These are phyloP conservation scores for Morinoia aosen DNA, from an alignment of 2,888 invertebrate species.

Conservation along the genomic window DNA sequence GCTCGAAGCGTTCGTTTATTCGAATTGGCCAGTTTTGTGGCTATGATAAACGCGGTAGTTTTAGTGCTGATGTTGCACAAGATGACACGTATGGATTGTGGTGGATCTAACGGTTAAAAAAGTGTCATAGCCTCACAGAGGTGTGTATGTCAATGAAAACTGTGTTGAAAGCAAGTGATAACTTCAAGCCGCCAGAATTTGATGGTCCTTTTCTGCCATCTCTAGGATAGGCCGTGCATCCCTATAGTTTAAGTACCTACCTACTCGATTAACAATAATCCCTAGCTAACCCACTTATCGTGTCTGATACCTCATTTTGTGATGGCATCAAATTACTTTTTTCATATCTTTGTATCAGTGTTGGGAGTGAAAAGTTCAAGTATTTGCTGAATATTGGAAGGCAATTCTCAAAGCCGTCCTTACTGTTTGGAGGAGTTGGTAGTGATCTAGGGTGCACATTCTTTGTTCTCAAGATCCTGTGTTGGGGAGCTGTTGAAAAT, in stretches of 20 bases:
- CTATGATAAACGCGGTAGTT: background rate
- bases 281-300: background rate
- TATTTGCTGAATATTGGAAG: background rate
- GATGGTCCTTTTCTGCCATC: background rate
- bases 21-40: background rate
- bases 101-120: background rate
- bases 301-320: background rate
- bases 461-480: background rate
- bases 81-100: background rate
- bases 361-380: background rate
- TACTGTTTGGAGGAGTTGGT: background rate
- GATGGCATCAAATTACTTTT: background rate
- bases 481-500: background rate
- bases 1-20: background rate
- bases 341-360: background rate
- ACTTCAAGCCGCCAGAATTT: background rate
- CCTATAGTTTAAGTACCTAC: background rate
- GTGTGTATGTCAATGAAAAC: background rate
- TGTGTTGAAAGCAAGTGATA: background rate
- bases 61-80: background rate
- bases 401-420: background rate
- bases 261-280: background rate
- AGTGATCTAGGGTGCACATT: background rate
- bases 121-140: background rate
- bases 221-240: background rate